A percentile compares a stretch with the other conserved stretches of the same genome.
Evolutionary conservation across 23 tunicate species (phyloP).

Genomic region (Phallusia fumigata): DNA sequence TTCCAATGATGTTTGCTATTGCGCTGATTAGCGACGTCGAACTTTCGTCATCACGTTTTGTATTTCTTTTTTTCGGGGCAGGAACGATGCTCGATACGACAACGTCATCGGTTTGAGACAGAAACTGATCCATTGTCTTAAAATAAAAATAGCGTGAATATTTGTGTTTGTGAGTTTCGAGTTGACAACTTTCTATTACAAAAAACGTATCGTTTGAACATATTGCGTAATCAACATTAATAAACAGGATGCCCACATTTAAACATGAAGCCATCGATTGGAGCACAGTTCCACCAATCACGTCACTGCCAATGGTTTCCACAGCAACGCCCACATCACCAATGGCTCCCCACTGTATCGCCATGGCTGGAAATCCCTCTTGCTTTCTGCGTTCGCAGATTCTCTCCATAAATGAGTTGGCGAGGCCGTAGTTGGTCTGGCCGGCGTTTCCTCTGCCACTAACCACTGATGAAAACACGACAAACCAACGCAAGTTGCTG

Average conservation of each 20-base stretch:
- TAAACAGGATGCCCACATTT: slow-evolving; percentile 7
- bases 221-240: no score
- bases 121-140: slow-evolving; percentile 31
- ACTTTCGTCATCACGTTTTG: neutral
- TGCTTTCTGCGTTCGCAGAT: slow-evolving; percentile 25
- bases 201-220: no score
- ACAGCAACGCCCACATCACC: slow-evolving; percentile 38
- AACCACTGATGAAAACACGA: slow-evolving; percentile 25
- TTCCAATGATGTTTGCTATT: slow-evolving; percentile 32
- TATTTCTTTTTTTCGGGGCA: slow-evolving; percentile 13
- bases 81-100: slow-evolving; percentile 21
- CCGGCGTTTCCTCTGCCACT: slow-evolving; percentile 42
- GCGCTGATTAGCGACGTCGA: neutral
- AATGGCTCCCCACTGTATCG: slow-evolving; percentile 47
- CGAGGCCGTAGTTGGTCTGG: slow-evolving; percentile 31
- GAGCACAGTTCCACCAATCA: slow-evolving; percentile 23
- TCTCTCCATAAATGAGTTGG: slow-evolving; percentile 32
- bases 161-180: no score
- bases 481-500: slow-evolving; percentile 23
- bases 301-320: slow-evolving; percentile 19
- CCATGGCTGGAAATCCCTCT: slow-evolving; percentile 26
- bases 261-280: slow-evolving; percentile 25
- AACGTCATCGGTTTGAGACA: slow-evolving; percentile 20
- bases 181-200: no score
- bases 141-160: neutral